Base-by-base conservation (phyloP, 2,113 vertebrate species). In the Eclectus roratus region DNA sequence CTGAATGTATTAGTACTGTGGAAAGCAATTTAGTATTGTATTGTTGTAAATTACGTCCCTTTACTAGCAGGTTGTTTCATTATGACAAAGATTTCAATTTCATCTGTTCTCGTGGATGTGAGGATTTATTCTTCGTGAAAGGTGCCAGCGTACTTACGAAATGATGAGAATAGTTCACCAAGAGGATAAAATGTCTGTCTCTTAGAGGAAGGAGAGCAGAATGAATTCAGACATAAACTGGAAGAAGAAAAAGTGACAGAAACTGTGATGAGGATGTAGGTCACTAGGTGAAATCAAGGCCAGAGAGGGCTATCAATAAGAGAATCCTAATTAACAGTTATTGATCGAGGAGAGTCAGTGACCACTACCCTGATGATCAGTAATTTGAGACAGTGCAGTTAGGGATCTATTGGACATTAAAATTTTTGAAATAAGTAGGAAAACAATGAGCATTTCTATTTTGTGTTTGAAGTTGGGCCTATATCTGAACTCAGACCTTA, bases 41-140 rank as follows among this genome's bases (percentile, higher is more conserved):
- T 95, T 93, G 89, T 58, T 93, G 87, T 91, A 96, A 94, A 89
- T 94, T 66, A 91, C 53, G 71, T 85, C 92, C 79, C 80, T 91
- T 96, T 92, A 73, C 85, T 84, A 83, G 76, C 91, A 90, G 92
- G 74, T 90, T 95, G 72, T 80, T 94, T 95, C 95, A 88, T 96
- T 93, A 72, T 93, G 91, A 85, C 92, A 94, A 56, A 91, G 85
- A 86, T 85, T 95, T 95, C 91, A 90, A 70, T 96, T 94, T 85
- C 46, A 58, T 89, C 85, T 68, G 25, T 78, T 90, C 69, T 53
- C 3, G 0, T 56, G 35, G 74, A 89, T 83, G 88, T 63, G 85
- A 93, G 79, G 94, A 68, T 95, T 95, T 95, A 81, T 83, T 88
- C 74, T 85, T 85, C 60, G 72, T 66, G 61, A 55, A 58, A 91